Base-by-base conservation (phyloP, 2,888 invertebrate genomes). In the Stramonita haemastoma region DNA sequence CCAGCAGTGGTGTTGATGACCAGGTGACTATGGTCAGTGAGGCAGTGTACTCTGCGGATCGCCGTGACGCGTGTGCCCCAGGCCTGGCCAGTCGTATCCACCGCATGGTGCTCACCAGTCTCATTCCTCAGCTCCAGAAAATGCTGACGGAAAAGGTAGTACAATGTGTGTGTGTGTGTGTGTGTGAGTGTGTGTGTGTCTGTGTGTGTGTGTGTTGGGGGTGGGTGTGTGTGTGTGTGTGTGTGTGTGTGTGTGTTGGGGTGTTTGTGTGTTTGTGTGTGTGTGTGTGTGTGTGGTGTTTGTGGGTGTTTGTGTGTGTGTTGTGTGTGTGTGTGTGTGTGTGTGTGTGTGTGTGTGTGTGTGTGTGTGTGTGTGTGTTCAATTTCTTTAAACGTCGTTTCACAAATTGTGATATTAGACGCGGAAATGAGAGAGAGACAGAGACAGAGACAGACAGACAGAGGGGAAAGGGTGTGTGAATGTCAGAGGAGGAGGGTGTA, bases 61-160 rank as follows among this genome's bases (percentile, higher is more conserved):
- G 90, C 89, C 92, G 90, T 46, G 89, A 91, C 86, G 46, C 92
- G 29, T 95, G 95, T 90, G 87, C 94, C n/a, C 91, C 92, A 56
- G 92, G 91, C 15, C 90, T 94, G 97, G 98, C 98, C 22, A 98
- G 97, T 88, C 97, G 97, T 93, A 97, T 99, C 8, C 97, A 98
- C 88, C 96, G 97, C 89, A 97, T 97, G 17, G 97, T 98, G 90
- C 97, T 97, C 15, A 97, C 97, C 46, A 97, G 97, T 84, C 96
- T 99, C 29, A 96, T 99, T 91, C 98, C 98, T 0, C 97, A 98
- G 91, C 96, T 99, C 0, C 97, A 98, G 95, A 97, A 97, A 95
- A 97, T 97, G 32, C 97, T 98, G 36, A 97, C 97, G 0, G 93
- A 94, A 91, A 96, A 95, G 94, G 96, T 96, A 26, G 0, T 15